These are phyloP conservation scores for Chamaedrilus cognettii DNA, from an alignment of 2,888 invertebrate species.

Conservation along the genomic window DNA sequence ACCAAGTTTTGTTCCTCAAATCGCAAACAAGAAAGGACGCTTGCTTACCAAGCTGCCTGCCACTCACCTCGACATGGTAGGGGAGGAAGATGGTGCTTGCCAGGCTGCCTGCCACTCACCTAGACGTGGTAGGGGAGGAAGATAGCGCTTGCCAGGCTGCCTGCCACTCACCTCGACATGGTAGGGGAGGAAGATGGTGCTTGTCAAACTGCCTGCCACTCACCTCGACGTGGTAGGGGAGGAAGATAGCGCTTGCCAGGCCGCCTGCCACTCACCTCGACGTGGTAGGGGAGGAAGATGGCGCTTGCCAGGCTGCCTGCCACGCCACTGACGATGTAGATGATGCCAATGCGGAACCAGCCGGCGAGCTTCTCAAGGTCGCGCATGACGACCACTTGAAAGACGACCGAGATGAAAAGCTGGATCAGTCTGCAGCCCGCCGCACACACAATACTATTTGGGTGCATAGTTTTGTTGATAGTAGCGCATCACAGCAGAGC, in stretches of 20 bases:
- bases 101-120: conserved; percentile 94
- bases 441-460: no score
- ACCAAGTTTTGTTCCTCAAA: no score
- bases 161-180: conserved; percentile 77
- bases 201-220: conserved; percentile 94
- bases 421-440: conserved; percentile 73
- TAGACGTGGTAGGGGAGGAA: no score
- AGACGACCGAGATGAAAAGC: conserved; percentile 80
- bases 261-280: conserved; percentile 68
- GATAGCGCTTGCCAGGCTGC: no score
- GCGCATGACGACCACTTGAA: conserved; percentile 93
- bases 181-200: conserved; percentile 96
- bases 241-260: conserved; percentile 95
- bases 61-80: conserved; percentile 80
- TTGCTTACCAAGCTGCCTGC: no score
- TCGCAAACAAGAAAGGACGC: no score
- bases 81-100: conserved; percentile 97
- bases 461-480: no score
- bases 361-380: conserved; percentile 97
- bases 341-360: conserved; percentile 84
- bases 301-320: conserved; percentile 97
- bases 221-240: conserved; percentile 88
- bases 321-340: conserved; percentile 93
- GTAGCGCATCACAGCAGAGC: no score
- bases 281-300: conserved; percentile 95